A percentile compares a stretch with the other conserved stretches of the same genome.
These are phyloP conservation scores for Emydura subglobosa DNA, from an alignment of 2,113 vertebrate species.

Conservation along the genomic window DNA sequence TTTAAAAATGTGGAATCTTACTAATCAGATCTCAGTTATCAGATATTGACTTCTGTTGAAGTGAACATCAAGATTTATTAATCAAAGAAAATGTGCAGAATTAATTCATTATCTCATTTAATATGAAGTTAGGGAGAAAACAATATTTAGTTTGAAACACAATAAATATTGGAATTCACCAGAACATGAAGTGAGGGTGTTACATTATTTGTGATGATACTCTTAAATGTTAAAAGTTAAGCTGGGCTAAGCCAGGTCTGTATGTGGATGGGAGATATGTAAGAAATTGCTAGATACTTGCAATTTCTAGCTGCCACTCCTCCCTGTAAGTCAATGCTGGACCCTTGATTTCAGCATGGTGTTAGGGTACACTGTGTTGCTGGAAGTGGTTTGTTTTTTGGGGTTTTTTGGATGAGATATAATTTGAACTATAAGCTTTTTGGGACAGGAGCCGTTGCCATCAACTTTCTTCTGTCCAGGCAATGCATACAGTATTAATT, in stretches of 20 bases:
- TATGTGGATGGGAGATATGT: neutral
- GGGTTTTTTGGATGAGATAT: neutral
- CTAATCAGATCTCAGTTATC: neutral
- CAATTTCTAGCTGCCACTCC: neutral
- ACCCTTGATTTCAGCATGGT: neutral
- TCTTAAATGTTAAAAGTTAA: neutral
- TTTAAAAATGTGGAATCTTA: neutral
- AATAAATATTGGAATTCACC: accelerated
- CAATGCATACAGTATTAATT: neutral
- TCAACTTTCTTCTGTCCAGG: neutral
- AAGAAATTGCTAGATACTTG: neutral
- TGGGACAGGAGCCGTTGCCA: neutral
- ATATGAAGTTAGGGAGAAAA: neutral
- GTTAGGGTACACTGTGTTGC: neutral
- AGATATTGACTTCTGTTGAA: neutral
- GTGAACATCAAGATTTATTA: neutral
- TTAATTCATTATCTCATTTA: neutral
- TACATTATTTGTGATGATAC: neutral
- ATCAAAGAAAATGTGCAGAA: neutral
- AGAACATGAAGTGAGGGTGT: neutral
- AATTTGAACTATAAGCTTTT: neutral
- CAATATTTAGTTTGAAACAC: neutral
- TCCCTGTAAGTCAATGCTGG: neutral
- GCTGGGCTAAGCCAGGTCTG: neutral
- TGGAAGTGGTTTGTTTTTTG: neutral